These are phyloP conservation scores for Ophthalmolycus amberensis DNA, from an alignment of 2,113 vertebrate genomes.

Conservation along the genomic window DNA sequence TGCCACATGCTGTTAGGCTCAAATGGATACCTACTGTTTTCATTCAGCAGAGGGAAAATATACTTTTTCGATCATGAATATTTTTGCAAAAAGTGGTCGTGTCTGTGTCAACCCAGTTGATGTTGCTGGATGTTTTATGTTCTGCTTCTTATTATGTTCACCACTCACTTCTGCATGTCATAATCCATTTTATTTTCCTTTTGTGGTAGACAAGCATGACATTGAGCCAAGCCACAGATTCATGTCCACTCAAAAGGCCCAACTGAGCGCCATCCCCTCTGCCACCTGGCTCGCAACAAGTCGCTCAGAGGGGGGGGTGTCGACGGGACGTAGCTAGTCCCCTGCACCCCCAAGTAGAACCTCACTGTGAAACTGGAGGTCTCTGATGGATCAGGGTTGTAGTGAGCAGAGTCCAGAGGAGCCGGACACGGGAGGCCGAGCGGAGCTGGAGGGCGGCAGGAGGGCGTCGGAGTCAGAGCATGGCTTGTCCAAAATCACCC, in stretches of 20 bases:
- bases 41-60: not conserved
- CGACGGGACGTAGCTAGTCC: slow-evolving; percentile 76
- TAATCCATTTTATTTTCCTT: slow-evolving; percentile 87
- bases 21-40: slow-evolving; percentile 18
- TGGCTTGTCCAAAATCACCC: slow-evolving; percentile 96
- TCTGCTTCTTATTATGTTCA: slow-evolving; percentile 74
- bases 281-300: slow-evolving; percentile 76
- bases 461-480: slow-evolving; percentile 93
- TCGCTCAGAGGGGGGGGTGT: slow-evolving; percentile 76
- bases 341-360: slow-evolving; percentile 74
- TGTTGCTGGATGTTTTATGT: slow-evolving; percentile 54
- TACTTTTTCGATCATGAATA: not conserved
- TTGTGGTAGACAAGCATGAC: slow-evolving; percentile 88
- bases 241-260: slow-evolving; percentile 83
- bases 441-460: slow-evolving; percentile 88
- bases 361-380: slow-evolving; percentile 83
- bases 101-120: slow-evolving; percentile 65
- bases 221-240: slow-evolving; percentile 83
- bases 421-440: slow-evolving; percentile 89
- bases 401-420: slow-evolving; percentile 91
- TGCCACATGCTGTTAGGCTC: slow-evolving; percentile 23
- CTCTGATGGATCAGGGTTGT: slow-evolving; percentile 85
- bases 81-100: slow-evolving; percentile 28
- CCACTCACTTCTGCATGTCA: slow-evolving; percentile 78
- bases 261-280: slow-evolving; percentile 79